These are phyloP conservation scores for Netelia inedita DNA, from an alignment of 2,888 invertebrate species.

Conservation along the genomic window DNA sequence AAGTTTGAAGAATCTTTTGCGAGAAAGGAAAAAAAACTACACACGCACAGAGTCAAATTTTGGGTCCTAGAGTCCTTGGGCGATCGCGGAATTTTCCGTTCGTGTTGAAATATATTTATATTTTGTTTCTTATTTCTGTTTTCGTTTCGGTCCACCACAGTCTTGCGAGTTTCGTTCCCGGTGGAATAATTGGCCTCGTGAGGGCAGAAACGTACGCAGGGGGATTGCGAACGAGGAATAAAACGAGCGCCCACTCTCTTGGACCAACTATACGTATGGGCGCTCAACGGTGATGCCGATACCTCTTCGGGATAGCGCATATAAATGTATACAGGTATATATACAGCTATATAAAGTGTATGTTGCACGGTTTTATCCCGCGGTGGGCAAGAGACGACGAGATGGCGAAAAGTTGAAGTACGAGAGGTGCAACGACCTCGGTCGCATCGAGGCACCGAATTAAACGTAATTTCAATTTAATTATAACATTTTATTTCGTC, in stretches of 20 bases:
- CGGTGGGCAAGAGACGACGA: conserved; percentile 55
- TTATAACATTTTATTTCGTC: not conserved
- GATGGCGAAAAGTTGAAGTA: conserved; percentile 50
- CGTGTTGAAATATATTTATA: not conserved
- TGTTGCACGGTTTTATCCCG: conserved; percentile 23
- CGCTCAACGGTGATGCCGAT: conserved; percentile 52
- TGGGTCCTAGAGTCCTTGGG: too few species aligned
- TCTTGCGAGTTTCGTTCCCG: conserved; percentile 25
- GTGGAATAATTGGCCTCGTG: conserved; percentile 59
- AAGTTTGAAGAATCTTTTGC: not conserved
- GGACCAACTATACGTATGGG: conserved; percentile 36
- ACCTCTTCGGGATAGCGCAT: conserved; percentile 56
- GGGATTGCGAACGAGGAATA: conserved; percentile 48
- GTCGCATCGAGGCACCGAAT: conserved; percentile 23
- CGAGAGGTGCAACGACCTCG: conserved; percentile 64
- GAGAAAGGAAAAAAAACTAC: too few species aligned
- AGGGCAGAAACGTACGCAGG: conserved; percentile 9
- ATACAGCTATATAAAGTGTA: conserved; percentile 15
- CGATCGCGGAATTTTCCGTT: too few species aligned
- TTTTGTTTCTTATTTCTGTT: not conserved
- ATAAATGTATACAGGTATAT: conserved; percentile 10
- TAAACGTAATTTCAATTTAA: not conserved
- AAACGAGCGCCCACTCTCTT: conserved; percentile 61
- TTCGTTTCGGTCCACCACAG: not conserved
- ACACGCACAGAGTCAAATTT: too few species aligned